Evolutionary conservation across 1,140 invertebrate species (phyloP).

Genomic region (Pseudomyrmex cubaensis): DNA sequence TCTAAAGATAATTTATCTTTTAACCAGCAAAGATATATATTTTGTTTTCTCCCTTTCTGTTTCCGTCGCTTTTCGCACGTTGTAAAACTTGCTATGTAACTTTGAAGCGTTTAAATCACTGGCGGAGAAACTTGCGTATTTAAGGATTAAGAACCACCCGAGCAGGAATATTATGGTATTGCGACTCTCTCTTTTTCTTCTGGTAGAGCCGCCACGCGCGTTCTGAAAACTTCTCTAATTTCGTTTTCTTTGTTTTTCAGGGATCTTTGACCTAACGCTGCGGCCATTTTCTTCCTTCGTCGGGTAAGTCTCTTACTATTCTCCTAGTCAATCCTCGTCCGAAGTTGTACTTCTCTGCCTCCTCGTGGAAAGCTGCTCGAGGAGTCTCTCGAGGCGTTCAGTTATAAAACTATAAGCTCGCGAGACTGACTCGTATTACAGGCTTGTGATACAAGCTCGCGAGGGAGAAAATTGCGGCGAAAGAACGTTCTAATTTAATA

Average conservation of each 20-base stretch:
- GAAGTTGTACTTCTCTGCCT: slow-evolving; percentile 3
- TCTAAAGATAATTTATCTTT: slow-evolving; percentile 20
- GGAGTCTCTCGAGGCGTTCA: background rate
- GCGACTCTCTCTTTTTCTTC: background rate
- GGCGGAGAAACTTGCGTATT: slow-evolving; percentile 37
- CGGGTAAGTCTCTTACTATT: slow-evolving; percentile 33
- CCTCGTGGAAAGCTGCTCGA: background rate
- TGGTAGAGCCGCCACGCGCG: background rate
- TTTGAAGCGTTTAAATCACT: slow-evolving; percentile 47
- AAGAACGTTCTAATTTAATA: background rate
- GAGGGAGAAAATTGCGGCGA: background rate
- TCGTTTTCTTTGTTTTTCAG: slow-evolving; percentile 55
- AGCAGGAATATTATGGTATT: slow-evolving; percentile 24
- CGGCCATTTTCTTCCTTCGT: slow-evolving; percentile 15
- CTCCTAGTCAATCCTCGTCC: slow-evolving; percentile 12
- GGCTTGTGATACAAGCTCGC: background rate
- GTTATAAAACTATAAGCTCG: slow-evolving; percentile 24
- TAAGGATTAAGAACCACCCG: slow-evolving; percentile 35
- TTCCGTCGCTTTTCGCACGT: background rate
- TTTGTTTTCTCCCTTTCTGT: background rate
- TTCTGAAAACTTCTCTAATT: slow-evolving; percentile 50
- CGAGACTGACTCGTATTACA: background rate
- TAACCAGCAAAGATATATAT: background rate
- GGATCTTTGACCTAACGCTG: slow-evolving; percentile 26
- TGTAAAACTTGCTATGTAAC: slow-evolving; percentile 28